Evolutionary conservation across 2,113 vertebrate genomes (phyloP).

Genomic region (Xerus inauris): DNA sequence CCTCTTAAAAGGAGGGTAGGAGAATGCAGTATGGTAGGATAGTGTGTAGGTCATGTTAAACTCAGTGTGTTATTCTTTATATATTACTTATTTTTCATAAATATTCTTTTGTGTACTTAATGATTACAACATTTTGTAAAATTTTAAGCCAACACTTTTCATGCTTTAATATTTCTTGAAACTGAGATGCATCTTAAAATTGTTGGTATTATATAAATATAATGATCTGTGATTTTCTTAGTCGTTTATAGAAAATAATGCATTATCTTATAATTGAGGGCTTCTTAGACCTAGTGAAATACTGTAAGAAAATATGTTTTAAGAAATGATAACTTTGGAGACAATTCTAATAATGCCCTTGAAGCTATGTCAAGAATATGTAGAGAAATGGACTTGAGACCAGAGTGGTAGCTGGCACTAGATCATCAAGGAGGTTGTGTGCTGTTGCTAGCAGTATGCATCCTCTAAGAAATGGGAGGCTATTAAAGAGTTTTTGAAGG

Average conservation of each 20-base stretch:
- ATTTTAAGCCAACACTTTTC: background rate
- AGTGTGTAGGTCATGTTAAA: background rate
- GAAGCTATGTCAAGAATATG: background rate
- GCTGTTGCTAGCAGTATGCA: background rate
- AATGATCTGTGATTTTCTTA: conserved; percentile 7
- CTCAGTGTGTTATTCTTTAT: background rate
- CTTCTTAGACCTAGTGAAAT: background rate
- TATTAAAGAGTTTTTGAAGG: background rate
- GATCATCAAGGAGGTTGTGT: background rate
- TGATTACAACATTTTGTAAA: background rate
- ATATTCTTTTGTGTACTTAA: background rate
- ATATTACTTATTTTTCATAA: background rate
- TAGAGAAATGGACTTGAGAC: background rate
- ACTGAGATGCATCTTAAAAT: background rate
- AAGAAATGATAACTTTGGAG: background rate
- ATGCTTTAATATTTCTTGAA: conserved; percentile 22
- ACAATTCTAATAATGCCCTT: background rate
- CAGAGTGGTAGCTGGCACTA: background rate
- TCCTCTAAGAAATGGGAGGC: background rate
- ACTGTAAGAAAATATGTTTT: background rate
- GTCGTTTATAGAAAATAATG: background rate
- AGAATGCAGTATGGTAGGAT: background rate
- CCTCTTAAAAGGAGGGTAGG: background rate
- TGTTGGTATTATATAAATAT: background rate
- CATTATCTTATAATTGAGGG: background rate